Base-by-base conservation (phyloP, 2,888 invertebrate genomes). In the Busseola fusca region DNA sequence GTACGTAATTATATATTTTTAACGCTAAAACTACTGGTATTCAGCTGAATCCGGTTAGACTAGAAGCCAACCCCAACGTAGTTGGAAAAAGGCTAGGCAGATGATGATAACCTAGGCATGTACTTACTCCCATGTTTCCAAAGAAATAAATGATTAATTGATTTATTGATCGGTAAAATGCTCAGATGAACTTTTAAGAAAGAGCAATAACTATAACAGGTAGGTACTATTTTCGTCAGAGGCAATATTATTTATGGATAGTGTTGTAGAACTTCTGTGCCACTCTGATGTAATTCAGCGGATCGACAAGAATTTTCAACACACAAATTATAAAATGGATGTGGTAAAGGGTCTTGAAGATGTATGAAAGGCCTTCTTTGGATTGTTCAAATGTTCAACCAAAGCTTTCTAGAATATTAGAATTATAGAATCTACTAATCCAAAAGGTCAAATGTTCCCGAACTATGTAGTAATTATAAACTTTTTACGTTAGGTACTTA, bases 401-500 rank as follows among this genome's bases (percentile, higher is more conserved):
- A 62, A 65, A 77, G 14, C 37, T 69, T 77, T 63, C 21, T 10
- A 16, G 9, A 57, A 42, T 60, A 80, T 67, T 74, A 40, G 21
- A 45, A 63, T 65, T 50, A 45, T 37, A 58, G 25, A 69, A 60
- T 42, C 54, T 16, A 56, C 14, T 50, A 50, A 45, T 62, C 14
- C 6, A n/a, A 68, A 76, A 30, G 58, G 40, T 62, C 52, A 14
- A 69, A 63, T 64, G 30, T 64, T 70, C 56, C 30, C 10, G 25
- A 76, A 81, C 58, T 48, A 71, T 66, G 50, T 66, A 42, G 69
- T 82, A 52, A 54, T 82, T 42, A 54, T 64, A 63, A 77, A 78
- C 65, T 64, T 78, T 76, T 77, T 45, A 70, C 52, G 65, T 65
- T 34, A 40, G 40, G 40, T 40, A 64, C 34, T 56, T 74, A 42